Conservation (phyloP, 1,140 invertebrate genomes). For the Papilio polytes region DNA sequence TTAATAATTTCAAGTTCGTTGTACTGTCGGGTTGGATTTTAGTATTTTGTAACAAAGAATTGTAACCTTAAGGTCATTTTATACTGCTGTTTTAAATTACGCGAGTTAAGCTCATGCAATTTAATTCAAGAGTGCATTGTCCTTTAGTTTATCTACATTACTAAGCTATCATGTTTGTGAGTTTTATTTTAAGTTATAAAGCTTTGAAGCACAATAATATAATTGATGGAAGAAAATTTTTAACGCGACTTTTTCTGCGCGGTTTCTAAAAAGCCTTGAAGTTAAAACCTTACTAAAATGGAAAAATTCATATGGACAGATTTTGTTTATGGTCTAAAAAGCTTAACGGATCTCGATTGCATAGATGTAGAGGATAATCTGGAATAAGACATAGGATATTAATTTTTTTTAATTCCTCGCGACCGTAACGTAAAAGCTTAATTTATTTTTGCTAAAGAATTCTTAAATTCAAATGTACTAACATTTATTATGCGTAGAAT, state of each 20-base stretch:
- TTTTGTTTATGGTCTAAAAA: no score
- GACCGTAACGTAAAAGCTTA: not conserved
- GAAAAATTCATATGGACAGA: no score
- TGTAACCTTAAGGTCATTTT: slow-evolving; percentile 20
- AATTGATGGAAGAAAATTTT: no score
- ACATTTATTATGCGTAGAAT: not conserved
- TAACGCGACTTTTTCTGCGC: no score
- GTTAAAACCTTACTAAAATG: no score
- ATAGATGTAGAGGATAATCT: no score
- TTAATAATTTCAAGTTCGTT: slow-evolving; percentile 42
- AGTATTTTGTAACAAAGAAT: slow-evolving; percentile 3
- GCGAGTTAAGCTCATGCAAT: slow-evolving; percentile 29
- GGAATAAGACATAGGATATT: no score
- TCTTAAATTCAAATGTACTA: not conserved
- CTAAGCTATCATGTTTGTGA: not conserved
- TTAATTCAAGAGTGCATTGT: slow-evolving; percentile 16
- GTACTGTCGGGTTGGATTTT: slow-evolving; percentile 31
- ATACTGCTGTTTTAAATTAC: slow-evolving; percentile 16
- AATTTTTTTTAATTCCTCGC: not conserved
- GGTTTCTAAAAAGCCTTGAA: no score
- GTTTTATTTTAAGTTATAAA: no score
- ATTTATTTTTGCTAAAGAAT: no score
- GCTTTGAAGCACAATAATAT: no score
- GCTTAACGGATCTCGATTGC: no score
- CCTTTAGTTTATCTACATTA: slow-evolving; percentile 17